Percentiles rank a stretch among this genome's conserved stretches.
phyloP scores from a whole-genome alignment of 2,113 vertebrate genomes.

The Toxotes jaculatrix region DNA sequence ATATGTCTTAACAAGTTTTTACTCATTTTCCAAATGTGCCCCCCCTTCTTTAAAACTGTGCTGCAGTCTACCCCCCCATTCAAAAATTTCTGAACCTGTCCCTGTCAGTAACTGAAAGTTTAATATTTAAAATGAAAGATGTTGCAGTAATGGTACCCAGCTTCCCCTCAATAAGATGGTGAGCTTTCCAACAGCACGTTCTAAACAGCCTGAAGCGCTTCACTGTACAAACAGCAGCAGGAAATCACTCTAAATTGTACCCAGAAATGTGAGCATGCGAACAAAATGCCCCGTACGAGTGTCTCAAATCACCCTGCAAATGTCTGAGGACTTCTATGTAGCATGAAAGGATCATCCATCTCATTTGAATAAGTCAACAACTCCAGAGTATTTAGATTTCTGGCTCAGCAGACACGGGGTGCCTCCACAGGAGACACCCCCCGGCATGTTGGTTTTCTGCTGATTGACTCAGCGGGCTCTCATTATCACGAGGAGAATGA shows the following conservation, averaged over 20 bases:
- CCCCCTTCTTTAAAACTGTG: not conserved
- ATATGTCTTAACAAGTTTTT: not conserved
- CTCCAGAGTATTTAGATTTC: slow-evolving; percentile 48
- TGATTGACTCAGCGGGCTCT: slow-evolving; percentile 71
- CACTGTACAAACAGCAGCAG: slow-evolving; percentile 71
- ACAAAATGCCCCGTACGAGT: slow-evolving; percentile 29
- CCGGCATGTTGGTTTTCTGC: slow-evolving; percentile 65
- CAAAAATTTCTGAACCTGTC: not conserved
- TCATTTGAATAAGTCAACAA: slow-evolving; percentile 74
- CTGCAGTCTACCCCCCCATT: too few relatives aligned
- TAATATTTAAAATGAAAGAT: slow-evolving; percentile 8
- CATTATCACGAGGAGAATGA: slow-evolving; percentile 61
- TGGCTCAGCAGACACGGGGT: slow-evolving; percentile 41
- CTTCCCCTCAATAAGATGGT: slow-evolving; percentile 26
- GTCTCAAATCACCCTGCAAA: slow-evolving; percentile 42
- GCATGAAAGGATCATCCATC: slow-evolving; percentile 50
- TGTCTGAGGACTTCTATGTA: slow-evolving; percentile 46
- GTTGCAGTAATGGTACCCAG: slow-evolving; percentile 7
- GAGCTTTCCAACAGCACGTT: slow-evolving; percentile 56
- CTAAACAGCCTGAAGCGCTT: slow-evolving; percentile 66
- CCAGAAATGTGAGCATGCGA: slow-evolving; percentile 59
- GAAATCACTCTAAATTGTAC: slow-evolving; percentile 75
- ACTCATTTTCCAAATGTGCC: too few relatives aligned
- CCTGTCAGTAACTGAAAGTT: not conserved
- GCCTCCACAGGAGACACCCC: slow-evolving; percentile 58